phyloP scores from a whole-genome alignment of 2,113 vertebrate species.

The Eulacestoma nigropectus region DNA sequence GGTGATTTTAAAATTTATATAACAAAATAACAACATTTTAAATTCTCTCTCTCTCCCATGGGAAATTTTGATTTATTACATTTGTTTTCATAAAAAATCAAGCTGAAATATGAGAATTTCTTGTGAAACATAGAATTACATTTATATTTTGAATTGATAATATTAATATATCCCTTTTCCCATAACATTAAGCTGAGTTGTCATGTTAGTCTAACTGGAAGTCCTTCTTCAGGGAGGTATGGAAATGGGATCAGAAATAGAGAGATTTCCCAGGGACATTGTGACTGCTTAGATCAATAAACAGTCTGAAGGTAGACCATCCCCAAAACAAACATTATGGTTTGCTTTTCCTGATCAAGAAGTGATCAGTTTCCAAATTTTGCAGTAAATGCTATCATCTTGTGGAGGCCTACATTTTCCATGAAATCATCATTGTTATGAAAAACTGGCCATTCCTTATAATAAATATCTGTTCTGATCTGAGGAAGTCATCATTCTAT shows the following conservation, averaged over 20 bases:
- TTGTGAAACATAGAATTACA: not conserved
- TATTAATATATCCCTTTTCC: not conserved
- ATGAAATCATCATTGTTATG: not conserved
- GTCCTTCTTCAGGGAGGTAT: rapidly evolving
- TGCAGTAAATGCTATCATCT: not conserved
- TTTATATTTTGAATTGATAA: not conserved
- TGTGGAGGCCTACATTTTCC: not conserved
- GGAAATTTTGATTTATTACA: not conserved
- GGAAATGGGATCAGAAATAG: not conserved
- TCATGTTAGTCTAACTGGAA: not conserved
- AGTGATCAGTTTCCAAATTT: not conserved
- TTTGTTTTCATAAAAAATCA: not conserved
- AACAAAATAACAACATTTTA: not conserved
- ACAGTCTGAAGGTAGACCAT: not conserved
- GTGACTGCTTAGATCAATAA: not conserved
- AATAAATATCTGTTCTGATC: not conserved
- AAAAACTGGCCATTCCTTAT: not conserved
- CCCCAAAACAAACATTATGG: not conserved
- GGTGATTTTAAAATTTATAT: too few species aligned
- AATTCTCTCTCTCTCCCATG: not conserved
- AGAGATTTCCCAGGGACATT: not conserved
- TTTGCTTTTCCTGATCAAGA: not conserved
- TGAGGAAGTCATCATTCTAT: not conserved
- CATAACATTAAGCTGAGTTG: not conserved
- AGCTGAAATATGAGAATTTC: not conserved